Evolutionary conservation across 2,888 invertebrate genomes (phyloP).

Genomic region (Acanthoscelides obtectus): DNA sequence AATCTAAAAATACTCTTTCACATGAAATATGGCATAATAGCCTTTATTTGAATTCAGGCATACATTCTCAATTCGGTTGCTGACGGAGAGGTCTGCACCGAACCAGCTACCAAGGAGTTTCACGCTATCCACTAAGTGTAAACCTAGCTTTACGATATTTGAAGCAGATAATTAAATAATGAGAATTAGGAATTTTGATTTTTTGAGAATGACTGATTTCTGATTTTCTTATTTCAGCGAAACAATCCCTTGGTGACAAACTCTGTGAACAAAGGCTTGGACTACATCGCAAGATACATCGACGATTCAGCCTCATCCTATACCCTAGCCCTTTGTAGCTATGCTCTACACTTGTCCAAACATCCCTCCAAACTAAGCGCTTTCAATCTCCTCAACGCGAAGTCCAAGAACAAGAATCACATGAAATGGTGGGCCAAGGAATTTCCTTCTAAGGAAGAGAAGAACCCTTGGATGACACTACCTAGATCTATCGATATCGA

Average conservation of each 20-base stretch:
- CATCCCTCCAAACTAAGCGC: conserved; percentile 66
- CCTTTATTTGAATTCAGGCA: no score
- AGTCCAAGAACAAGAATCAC: conserved; percentile 53
- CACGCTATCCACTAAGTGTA: no score
- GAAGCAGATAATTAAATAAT: no score
- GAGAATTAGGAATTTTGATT: background rate
- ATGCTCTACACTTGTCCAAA: conserved; percentile 70
- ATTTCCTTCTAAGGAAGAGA: conserved; percentile 47
- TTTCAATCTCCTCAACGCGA: conserved; percentile 56
- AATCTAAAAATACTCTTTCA: no score
- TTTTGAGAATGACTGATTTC: no score
- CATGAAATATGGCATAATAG: no score
- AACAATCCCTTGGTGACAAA: conserved; percentile 45
- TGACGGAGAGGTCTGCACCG: no score
- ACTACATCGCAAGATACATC: conserved; percentile 66
- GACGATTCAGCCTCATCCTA: conserved; percentile 67
- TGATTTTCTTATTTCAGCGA: conserved; percentile 13
- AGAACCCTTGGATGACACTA: conserved; percentile 61
- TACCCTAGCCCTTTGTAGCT: conserved; percentile 69
- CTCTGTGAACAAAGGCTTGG: conserved; percentile 69
- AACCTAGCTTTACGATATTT: no score
- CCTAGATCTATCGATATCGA: conserved; percentile 75
- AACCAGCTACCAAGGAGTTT: no score
- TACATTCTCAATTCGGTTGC: no score
- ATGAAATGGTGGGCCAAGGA: conserved; percentile 85